These are phyloP conservation scores for Aphelenchoides fujianensis DNA, from an alignment of 1,140 invertebrate genomes.

Conservation along the genomic window DNA sequence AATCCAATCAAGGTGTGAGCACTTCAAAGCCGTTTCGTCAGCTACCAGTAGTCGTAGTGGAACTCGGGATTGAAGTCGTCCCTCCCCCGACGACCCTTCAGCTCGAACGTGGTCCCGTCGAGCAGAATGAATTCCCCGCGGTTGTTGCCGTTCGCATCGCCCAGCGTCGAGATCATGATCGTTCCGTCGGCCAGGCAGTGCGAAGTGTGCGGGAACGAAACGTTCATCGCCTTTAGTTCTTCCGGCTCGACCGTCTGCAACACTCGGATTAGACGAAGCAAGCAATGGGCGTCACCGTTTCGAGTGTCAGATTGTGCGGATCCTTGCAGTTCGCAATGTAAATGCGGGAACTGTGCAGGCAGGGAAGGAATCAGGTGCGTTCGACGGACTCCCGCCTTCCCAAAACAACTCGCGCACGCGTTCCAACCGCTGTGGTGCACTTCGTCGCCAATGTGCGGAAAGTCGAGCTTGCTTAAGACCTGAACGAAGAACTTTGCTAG, in stretches of 20 bases:
- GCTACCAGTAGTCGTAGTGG: conserved; percentile 81
- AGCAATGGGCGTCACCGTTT: conserved; percentile 1
- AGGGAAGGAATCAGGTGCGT: conserved; percentile 39
- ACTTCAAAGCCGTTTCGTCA: conserved; percentile 10
- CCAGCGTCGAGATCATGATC: conserved; percentile 90
- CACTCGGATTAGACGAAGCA: background rate
- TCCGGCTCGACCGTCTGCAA: conserved; percentile 12
- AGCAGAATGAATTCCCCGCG: conserved; percentile 82
- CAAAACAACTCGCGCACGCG: conserved; percentile 38
- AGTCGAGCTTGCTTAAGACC: conserved; percentile 25
- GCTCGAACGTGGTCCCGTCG: conserved; percentile 75
- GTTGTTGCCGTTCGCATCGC: conserved; percentile 73
- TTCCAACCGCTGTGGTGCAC: conserved; percentile 49
- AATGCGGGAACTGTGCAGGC: conserved; percentile 36
- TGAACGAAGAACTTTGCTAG: background rate
- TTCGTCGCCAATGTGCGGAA: conserved; percentile 44
- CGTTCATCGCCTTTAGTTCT: conserved; percentile 65
- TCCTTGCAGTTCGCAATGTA: conserved; percentile 36
- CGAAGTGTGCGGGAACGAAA: conserved; percentile 81
- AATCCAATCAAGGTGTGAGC: background rate
- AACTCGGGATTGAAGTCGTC: conserved; percentile 60
- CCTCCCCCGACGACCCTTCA: conserved; percentile 68
- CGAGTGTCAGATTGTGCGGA: conserved; percentile 18
- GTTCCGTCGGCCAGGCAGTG: conserved; percentile 87
- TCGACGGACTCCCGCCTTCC: background rate